Conservation (phyloP, 1,140 invertebrate genomes). For the Hypothenemus hampei region DNA sequence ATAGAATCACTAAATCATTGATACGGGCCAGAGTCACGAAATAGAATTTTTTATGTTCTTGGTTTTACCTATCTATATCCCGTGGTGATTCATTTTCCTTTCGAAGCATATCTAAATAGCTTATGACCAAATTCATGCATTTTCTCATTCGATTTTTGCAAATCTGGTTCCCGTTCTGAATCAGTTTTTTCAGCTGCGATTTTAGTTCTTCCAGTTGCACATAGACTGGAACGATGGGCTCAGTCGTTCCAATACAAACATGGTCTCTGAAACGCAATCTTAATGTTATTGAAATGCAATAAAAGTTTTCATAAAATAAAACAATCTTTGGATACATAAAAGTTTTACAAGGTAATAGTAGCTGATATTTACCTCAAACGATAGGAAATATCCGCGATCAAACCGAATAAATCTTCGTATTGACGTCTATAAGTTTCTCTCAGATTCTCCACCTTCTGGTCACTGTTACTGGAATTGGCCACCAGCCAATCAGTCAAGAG, state of each 20-base stretch:
- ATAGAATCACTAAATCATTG: too few relatives aligned
- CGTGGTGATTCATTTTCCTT: conserved; percentile 29
- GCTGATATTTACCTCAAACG: conserved; percentile 14
- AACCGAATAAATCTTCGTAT: conserved; percentile 9
- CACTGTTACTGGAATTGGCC: conserved; percentile 8
- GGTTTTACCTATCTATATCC: too few relatives aligned
- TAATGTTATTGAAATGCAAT: neutral
- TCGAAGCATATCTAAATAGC: conserved; percentile 27
- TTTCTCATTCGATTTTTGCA: conserved; percentile 26
- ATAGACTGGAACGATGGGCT: conserved; percentile 28
- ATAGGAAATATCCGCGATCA: conserved; percentile 26
- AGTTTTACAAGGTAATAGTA: neutral
- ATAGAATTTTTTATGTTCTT: too few relatives aligned
- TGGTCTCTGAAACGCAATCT: conserved; percentile 13
- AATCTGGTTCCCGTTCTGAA: conserved; percentile 26
- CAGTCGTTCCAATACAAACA: conserved; percentile 19
- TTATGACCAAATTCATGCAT: conserved; percentile 29
- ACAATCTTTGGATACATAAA: neutral
- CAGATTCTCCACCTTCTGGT: conserved; percentile 19
- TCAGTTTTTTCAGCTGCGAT: conserved; percentile 13
- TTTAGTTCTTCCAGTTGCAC: conserved; percentile 28
- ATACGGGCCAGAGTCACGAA: too few relatives aligned
- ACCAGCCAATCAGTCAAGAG: conserved; percentile 19
- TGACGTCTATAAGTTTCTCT: conserved; percentile 19
- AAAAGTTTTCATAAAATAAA: neutral